Conservation (phyloP, 2,113 vertebrate species). For the Hydrochoerus hydrochaeris region DNA sequence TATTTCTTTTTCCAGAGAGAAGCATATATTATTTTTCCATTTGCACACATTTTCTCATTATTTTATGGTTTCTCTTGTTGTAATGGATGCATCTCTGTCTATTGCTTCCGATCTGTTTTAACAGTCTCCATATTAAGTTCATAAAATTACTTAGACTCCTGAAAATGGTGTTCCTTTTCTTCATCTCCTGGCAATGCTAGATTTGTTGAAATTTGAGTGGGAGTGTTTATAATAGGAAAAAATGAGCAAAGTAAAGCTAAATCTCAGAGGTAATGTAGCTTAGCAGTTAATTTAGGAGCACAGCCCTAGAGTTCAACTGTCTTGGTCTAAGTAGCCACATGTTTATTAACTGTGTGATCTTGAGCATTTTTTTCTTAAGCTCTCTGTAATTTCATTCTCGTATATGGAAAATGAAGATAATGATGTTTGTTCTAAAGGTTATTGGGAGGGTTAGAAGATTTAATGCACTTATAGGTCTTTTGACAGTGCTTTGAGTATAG, state of each 20-base stretch:
- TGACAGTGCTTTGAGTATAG: background rate
- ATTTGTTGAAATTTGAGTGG: background rate
- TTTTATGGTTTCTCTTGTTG: background rate
- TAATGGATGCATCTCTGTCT: background rate
- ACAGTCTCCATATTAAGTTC: conserved; percentile 1
- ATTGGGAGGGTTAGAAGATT: background rate
- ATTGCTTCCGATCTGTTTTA: background rate
- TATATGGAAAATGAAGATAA: conserved; percentile 52
- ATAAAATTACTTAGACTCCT: background rate
- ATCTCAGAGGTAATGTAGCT: background rate
- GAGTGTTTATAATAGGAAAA: background rate
- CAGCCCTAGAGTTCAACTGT: background rate
- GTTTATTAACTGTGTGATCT: conserved; percentile 46
- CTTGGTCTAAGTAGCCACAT: background rate
- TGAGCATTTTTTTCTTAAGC: background rate
- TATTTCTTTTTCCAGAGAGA: background rate
- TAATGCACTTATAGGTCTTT: background rate
- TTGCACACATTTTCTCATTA: background rate
- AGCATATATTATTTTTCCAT: background rate
- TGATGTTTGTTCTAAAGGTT: background rate
- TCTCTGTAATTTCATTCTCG: conserved; percentile 11
- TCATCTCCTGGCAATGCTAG: background rate
- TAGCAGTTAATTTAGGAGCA: background rate
- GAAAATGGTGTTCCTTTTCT: background rate
- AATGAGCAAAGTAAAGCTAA: background rate